These are phyloP conservation scores for Lathamus discolor DNA, from an alignment of 2,113 vertebrate genomes.

Conservation along the genomic window DNA sequence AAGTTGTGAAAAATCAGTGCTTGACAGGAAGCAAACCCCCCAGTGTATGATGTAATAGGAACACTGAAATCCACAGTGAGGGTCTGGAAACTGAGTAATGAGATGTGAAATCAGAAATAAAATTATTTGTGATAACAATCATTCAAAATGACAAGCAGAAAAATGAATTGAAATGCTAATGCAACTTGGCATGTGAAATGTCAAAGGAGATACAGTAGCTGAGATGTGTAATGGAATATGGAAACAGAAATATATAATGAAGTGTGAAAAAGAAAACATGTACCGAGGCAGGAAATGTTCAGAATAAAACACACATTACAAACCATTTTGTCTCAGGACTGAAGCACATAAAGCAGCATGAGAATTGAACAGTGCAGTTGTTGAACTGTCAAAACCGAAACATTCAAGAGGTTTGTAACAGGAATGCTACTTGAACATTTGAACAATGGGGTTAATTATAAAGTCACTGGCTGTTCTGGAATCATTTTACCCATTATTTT, in stretches of 20 bases:
- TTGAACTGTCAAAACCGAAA: background rate
- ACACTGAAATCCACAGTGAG: background rate
- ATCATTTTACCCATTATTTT: background rate
- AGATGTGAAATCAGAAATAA: constrained; percentile 32
- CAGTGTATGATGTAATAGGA: background rate
- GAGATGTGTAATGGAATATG: background rate
- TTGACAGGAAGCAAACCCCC: background rate
- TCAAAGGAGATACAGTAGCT: background rate
- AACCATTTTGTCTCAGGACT: background rate
- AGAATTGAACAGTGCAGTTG: background rate
- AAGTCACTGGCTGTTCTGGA: background rate
- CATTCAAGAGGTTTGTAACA: background rate
- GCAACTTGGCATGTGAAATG: background rate
- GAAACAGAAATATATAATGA: constrained; percentile 6
- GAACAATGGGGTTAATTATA: background rate
- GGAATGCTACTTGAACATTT: background rate
- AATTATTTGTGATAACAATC: background rate
- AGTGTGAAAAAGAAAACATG: background rate
- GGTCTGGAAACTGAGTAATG: background rate
- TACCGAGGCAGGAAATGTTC: background rate
- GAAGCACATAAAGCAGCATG: background rate
- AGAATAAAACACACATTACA: background rate
- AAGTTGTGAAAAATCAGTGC: background rate
- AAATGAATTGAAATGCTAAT: background rate
- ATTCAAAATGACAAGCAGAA: constrained; percentile 13